These are phyloP conservation scores for Ceyx margarethae DNA, from an alignment of 2,113 vertebrate species.

Conservation along the genomic window DNA sequence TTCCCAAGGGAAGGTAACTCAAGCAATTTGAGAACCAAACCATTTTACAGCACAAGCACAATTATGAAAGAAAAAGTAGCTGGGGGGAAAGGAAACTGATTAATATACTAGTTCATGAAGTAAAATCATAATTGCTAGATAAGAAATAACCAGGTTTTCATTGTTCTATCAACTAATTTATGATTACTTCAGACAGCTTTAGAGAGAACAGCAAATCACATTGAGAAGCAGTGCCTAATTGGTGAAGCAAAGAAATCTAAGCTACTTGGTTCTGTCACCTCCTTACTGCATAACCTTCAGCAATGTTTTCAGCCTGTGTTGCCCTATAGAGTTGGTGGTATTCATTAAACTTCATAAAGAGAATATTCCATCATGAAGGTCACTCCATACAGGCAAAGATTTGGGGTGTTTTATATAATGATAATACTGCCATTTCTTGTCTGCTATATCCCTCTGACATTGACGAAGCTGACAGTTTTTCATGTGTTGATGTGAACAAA, in stretches of 20 bases:
- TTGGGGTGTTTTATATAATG: not conserved
- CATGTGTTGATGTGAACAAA: not conserved
- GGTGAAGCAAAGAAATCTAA: not conserved
- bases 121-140: constrained; percentile 47
- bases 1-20: not conserved
- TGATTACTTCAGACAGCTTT: constrained; percentile 25
- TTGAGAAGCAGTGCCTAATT: constrained; percentile 1
- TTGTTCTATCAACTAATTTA: constrained; percentile 51
- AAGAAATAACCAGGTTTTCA: constrained; percentile 48
- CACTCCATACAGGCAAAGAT: not conserved
- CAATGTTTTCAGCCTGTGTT: not conserved
- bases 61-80: constrained; percentile 34
- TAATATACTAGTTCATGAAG: constrained; percentile 27
- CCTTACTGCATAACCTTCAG: not conserved
- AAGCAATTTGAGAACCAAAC: constrained; percentile 36
- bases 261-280: not conserved
- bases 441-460: not conserved
- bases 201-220: constrained; percentile 27
- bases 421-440: not conserved
- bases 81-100: constrained; percentile 35
- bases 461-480: not conserved
- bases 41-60: not conserved
- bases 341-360: not conserved
- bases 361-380: not conserved
- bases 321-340: not conserved